These are phyloP conservation scores for Turdus rufiventris DNA, from an alignment of 2,113 vertebrate genomes.

Conservation along the genomic window DNA sequence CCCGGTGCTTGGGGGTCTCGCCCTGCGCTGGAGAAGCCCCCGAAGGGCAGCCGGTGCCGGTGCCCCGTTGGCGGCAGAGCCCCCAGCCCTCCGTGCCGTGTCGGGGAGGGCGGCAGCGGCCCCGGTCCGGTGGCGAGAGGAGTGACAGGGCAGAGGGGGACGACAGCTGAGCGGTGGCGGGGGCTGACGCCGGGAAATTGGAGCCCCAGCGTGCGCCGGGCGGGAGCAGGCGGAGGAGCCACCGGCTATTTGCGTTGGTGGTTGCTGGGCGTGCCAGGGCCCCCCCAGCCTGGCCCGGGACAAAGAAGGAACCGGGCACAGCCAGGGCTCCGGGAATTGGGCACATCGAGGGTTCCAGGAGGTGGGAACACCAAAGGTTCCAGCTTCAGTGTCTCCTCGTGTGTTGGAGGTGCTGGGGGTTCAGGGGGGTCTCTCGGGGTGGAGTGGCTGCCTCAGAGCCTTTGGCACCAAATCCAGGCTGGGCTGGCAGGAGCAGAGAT, in stretches of 20 bases:
- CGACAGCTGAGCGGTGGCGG: constrained; percentile 72
- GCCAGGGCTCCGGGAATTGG: background rate
- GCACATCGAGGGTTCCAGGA: background rate
- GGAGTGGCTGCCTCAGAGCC: rapidly evolving
- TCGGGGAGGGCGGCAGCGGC: constrained; percentile 18
- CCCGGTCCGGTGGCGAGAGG: constrained; percentile 1
- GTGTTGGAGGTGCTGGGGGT: too few relatives aligned
- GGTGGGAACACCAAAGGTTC: background rate
- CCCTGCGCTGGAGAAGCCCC: background rate
- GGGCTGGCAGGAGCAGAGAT: background rate
- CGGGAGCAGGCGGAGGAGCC: background rate
- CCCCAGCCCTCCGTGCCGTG: background rate
- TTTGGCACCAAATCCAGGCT: background rate
- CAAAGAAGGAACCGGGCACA: background rate
- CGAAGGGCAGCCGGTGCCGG: background rate
- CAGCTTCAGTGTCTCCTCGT: rapidly evolving
- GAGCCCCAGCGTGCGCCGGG: constrained; percentile 59
- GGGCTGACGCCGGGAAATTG: constrained; percentile 80
- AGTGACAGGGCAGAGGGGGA: constrained; percentile 76
- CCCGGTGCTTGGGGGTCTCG: background rate
- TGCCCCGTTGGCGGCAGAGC: background rate
- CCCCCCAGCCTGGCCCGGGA: background rate
- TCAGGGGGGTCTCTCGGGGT: background rate
- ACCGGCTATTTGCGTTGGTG: constrained; percentile 19
- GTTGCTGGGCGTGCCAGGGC: constrained; percentile 28